Evolutionary conservation across 1,140 invertebrate genomes (phyloP), one percentile per base, ranked within the genome.

Genomic region (Bombus fervidus): DNA sequence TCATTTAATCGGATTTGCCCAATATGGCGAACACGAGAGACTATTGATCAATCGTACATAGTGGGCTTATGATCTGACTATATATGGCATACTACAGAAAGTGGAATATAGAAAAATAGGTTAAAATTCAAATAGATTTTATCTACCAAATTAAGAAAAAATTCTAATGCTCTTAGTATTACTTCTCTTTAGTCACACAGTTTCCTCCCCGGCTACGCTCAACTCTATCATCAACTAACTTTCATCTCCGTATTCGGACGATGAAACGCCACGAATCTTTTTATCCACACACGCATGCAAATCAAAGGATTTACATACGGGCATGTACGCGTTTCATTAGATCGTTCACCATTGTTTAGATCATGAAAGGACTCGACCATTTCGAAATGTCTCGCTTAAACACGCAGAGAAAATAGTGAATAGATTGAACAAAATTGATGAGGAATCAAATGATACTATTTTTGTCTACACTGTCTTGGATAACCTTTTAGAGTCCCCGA

Each of bases 211-310:
- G 31, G 25, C n/a, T 34, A 10, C 5, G 47, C 47, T 53, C 47
- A 53, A 47, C 12, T 76, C 31, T 75, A 76, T 62, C 13, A 31
- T n/a, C 28, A n/a, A 13, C 28, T 28, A 22, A 28, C 37, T 77
- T 77, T 77, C 75, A 41, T 77, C 75, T 64, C 75, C 57, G 37
- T 77, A 77, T 64, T 77, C 59, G 28, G 31, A 5, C 37, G 2
- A 64, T 25, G 75, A 77, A 77, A 41, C 37, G 25, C 25, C 37
- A 25, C 37, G 53, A 57, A 76, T 72, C 5, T 28, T 41, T 76
- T 18, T 13, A 13, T 68, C 34, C 34, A 10, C 34, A 31, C 15
- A 28, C 13, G 15, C 25, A 64, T 41, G 75, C 37, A 64, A 77
- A 77, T 77, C 34, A 4, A 6, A 13, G 5, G 2, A 64, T 77